Evolutionary conservation across 2,797 vertebrate genomes (phyloP).

Genomic region (Micropoecilia bifurca): DNA sequence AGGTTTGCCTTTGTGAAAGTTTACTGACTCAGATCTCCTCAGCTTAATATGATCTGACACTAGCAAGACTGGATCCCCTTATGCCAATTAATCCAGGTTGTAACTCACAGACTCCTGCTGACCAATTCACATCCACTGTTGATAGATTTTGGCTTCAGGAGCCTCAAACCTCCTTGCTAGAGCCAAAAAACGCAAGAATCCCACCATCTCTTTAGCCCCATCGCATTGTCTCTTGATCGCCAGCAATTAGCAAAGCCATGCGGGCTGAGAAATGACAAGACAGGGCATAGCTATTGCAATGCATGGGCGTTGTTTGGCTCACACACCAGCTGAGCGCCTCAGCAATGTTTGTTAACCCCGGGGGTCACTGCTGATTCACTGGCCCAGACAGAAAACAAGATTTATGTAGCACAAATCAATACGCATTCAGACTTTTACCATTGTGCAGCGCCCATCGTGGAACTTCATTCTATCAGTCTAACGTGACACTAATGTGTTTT

Average conservation of each 20-base stretch:
- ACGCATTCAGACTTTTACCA: slow-evolving; percentile 91
- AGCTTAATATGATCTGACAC: slow-evolving; percentile 89
- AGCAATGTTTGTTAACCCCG: slow-evolving; percentile 98
- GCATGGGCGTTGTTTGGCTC: slow-evolving; percentile 88
- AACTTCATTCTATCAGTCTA: slow-evolving; percentile 96
- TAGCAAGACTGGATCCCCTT: slow-evolving; percentile 85
- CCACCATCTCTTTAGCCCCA: slow-evolving; percentile 82
- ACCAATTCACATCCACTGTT: slow-evolving; percentile 93
- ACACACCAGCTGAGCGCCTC: slow-evolving; percentile 91
- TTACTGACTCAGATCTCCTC: slow-evolving; percentile 89
- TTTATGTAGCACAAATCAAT: slow-evolving; percentile 99
- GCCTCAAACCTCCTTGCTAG: slow-evolving; percentile 90
- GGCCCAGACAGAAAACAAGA: slow-evolving; percentile 96
- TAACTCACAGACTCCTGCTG: slow-evolving; percentile 93
- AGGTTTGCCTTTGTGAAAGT: slow-evolving; percentile 82
- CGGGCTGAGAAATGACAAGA: slow-evolving; percentile 92
- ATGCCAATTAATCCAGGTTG: slow-evolving; percentile 95
- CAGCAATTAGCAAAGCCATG: slow-evolving; percentile 95
- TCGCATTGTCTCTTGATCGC: slow-evolving; percentile 91
- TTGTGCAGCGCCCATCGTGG: slow-evolving; percentile 88
- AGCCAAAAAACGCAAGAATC: slow-evolving; percentile 77
- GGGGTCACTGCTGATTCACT: slow-evolving; percentile 97
- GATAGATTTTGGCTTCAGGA: slow-evolving; percentile 91
- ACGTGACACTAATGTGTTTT: slow-evolving; percentile 99
- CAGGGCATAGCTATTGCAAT: slow-evolving; percentile 90